These are phyloP conservation scores for Nanorana parkeri DNA, from an alignment of 2,113 vertebrate genomes.

Conservation along the genomic window DNA sequence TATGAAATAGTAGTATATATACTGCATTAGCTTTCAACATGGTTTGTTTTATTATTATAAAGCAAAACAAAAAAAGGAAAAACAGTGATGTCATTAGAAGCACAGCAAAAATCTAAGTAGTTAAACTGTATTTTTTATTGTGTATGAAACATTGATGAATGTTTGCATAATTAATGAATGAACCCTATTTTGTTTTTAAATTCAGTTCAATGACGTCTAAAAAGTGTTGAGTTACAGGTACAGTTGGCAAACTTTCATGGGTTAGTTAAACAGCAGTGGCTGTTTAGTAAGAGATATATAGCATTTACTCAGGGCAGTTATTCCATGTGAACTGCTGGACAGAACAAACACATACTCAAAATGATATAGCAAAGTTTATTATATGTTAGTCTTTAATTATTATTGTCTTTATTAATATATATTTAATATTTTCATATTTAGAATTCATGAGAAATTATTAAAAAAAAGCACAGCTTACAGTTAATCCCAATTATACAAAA, in stretches of 20 bases:
- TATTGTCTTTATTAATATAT: slow-evolving; percentile 74
- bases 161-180: slow-evolving; percentile 61
- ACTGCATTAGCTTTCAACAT: slow-evolving; percentile 59
- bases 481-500: slow-evolving; percentile 11
- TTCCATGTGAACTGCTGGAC: slow-evolving; percentile 80
- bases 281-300: slow-evolving; percentile 67
- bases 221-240: slow-evolving; percentile 66
- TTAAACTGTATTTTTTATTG: slow-evolving; percentile 64
- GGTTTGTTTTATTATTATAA: slow-evolving; percentile 61
- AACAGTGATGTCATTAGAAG: slow-evolving; percentile 65
- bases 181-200: slow-evolving; percentile 65
- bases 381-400: slow-evolving; percentile 74
- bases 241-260: slow-evolving; percentile 78
- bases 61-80: slow-evolving; percentile 51
- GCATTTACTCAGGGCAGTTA: slow-evolving; percentile 84
- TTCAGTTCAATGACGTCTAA: slow-evolving; percentile 67
- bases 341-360: slow-evolving; percentile 66
- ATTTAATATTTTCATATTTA: slow-evolving; percentile 77
- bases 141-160: slow-evolving; percentile 60
- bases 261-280: slow-evolving; percentile 73
- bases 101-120: slow-evolving; percentile 66
- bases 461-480: slow-evolving; percentile 15
- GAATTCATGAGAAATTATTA: slow-evolving; percentile 55
- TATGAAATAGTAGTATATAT: slow-evolving; percentile 49
- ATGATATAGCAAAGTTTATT: slow-evolving; percentile 77